phyloP scores from a whole-genome alignment of 2,113 vertebrate species.

The Boleophthalmus pectinirostris region DNA sequence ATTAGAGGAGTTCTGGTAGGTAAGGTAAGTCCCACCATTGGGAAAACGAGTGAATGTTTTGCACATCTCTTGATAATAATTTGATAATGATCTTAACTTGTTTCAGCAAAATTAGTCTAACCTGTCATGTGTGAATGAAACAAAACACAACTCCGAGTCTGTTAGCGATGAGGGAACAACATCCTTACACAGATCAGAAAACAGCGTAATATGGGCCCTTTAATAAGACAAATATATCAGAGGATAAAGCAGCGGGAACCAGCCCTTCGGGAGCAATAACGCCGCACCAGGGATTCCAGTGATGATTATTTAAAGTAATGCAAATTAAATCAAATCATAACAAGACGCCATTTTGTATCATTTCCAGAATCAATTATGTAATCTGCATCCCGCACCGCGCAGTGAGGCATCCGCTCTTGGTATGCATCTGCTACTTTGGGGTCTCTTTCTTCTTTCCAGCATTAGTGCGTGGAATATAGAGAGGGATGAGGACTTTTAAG shows the following conservation, averaged over 20 bases:
- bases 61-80: no score
- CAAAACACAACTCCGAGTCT: no score
- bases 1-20: no score
- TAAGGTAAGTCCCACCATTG: no score
- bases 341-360: background rate
- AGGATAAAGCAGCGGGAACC: background rate
- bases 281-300: background rate
- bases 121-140: no score
- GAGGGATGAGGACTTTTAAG: no score
- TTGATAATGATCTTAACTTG: no score
- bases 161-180: no score
- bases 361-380: background rate
- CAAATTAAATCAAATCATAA: slow-evolving; percentile 5
- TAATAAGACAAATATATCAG: slow-evolving; percentile 13
- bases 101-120: no score
- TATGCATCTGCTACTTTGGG: background rate
- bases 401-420: background rate
- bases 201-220: background rate
- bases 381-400: background rate
- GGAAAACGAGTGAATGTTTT: no score
- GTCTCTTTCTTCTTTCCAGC: background rate
- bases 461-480: no score
- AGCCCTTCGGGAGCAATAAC: background rate
- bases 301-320: background rate
- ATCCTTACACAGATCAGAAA: no score